Base-by-base conservation (phyloP, 2,888 invertebrate species). In the Myopa testacea region DNA sequence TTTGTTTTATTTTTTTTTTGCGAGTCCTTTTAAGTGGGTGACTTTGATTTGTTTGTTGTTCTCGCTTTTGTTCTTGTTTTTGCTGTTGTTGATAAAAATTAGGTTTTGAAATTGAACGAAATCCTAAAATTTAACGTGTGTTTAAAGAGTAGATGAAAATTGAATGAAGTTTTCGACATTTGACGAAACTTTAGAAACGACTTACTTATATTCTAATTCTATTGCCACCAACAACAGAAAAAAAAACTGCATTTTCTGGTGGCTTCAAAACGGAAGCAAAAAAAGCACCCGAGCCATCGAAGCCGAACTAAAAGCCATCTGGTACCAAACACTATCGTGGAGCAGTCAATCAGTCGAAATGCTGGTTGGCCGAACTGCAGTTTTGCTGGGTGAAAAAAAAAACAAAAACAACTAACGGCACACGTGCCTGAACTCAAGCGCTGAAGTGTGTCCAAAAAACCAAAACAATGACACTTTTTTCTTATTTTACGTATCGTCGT, bases 341-440 rank as follows among this genome's bases (percentile, higher is more conserved):
- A n/a, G n/a, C n/a, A n/a, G 37, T 45, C 40, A 4, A 69, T 14
- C 14, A 63, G 26, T 19, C 37, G 63, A 74, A 3, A 65, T 74
- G 74, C 74, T 74, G 74, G 74, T 74, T 50, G 26, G 34, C 40
- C 45, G 14, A 12, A 37, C 4, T 63, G 34, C 37, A 34, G 62
- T 26, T 2, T 45, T 45, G 45, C 7, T 1, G 7, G 10, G 63
- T 45, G 40, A 26, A 19, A 58, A 8, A 38, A 70, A 4, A 14
- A 10, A 45, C 6, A 58, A 8, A 38, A 70, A 4, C 19, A 10
- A 45, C 6, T 45, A 10, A 45, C 14, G 45, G 71, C 78, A 75
- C 81, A 80, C 81, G 81, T 81, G 81, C 81, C 79, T 73, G 68
- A 80, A 80, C 78, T 79, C 60, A 76, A 78, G 76, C 74, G 65